Conservation (phyloP, 2,888 invertebrate genomes). For the Sipha maydis region DNA sequence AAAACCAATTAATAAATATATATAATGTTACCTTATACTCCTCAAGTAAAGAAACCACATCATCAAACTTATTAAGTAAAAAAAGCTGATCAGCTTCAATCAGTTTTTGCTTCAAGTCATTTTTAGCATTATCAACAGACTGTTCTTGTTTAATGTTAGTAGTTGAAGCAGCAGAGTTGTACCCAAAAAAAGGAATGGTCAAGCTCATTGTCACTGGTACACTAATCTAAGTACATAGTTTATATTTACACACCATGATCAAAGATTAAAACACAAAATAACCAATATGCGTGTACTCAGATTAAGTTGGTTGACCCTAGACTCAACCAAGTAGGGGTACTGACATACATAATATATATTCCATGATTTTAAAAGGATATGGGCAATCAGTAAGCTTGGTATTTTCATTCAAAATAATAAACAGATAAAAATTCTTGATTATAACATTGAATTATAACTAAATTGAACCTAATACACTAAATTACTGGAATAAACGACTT, state of each 20-base stretch:
- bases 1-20: not conserved
- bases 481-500: too few species aligned
- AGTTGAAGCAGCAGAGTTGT: not conserved
- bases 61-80: conserved; percentile 54
- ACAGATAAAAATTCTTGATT: too few species aligned
- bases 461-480: too few species aligned
- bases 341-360: too few species aligned
- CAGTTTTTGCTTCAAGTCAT: conserved; percentile 26
- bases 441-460: too few species aligned
- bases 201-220: conserved; percentile 2
- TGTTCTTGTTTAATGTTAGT: not conserved
- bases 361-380: too few species aligned
- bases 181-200: conserved; percentile 42
- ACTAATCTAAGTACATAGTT: not conserved
- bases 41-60: conserved; percentile 38
- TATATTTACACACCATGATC: not conserved
- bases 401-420: too few species aligned
- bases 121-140: not conserved
- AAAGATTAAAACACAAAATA: not conserved
- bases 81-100: conserved; percentile 52
- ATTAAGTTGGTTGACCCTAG: not conserved
- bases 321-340: not conserved
- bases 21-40: conserved; percentile 40
- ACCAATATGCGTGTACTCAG: not conserved
- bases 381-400: too few species aligned